Conservation (phyloP, 2,888 invertebrate genomes). For the Mycalesis mineus region DNA sequence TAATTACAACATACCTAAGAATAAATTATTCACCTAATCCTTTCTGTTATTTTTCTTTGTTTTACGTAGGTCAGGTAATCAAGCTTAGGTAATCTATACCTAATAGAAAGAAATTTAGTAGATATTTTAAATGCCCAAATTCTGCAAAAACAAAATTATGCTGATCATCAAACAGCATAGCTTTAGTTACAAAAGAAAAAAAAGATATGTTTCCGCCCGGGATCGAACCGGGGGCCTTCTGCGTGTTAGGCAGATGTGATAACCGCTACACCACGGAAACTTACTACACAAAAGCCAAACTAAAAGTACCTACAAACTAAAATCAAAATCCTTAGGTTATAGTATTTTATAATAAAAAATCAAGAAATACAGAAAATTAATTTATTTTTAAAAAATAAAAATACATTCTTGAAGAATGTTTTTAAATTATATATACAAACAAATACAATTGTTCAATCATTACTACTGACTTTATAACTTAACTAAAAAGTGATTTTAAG, state of each 20-base stretch:
- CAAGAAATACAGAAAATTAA: background rate
- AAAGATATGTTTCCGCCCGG: conserved; percentile 85
- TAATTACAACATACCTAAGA: too few relatives aligned
- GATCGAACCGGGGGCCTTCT: conserved; percentile 94
- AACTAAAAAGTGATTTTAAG: background rate
- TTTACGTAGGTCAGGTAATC: too few relatives aligned
- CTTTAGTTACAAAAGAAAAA: background rate
- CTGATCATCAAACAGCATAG: too few relatives aligned
- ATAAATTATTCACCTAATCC: too few relatives aligned
- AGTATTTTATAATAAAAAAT: background rate
- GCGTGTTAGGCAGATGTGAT: conserved; percentile 95
- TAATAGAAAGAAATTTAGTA: too few relatives aligned
- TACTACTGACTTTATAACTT: background rate
- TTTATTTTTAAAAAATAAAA: background rate
- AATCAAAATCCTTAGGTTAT: too few relatives aligned
- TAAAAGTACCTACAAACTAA: too few relatives aligned
- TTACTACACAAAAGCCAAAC: background rate
- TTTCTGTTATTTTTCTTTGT: too few relatives aligned
- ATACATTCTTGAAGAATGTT: background rate
- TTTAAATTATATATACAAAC: background rate
- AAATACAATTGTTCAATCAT: background rate
- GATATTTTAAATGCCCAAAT: too few relatives aligned
- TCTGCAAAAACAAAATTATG: too few relatives aligned
- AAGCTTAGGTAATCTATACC: too few relatives aligned
- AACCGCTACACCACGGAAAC: conserved; percentile 94